Percentiles rank a stretch among this genome's conserved stretches.
These are phyloP conservation scores for Lamellibrachia satsuma DNA, from an alignment of 2,888 invertebrate genomes.

Conservation along the genomic window DNA sequence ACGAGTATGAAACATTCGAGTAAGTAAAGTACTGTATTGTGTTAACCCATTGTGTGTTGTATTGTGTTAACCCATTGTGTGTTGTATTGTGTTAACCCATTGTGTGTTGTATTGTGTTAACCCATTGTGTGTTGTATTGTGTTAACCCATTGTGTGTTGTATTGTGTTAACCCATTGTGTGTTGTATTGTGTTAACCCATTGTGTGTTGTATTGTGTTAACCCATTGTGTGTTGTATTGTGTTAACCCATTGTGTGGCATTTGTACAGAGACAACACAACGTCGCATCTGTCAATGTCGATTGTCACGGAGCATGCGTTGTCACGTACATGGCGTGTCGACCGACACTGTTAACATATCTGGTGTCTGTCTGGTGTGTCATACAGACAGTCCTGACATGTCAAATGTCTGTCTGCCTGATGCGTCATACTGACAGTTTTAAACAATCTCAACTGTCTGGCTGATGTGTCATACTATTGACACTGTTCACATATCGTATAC, in stretches of 20 bases:
- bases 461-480: background rate
- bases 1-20: constrained; percentile 43
- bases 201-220: too few species aligned
- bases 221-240: too few species aligned
- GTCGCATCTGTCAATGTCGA: background rate
- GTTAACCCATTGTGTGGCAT: background rate
- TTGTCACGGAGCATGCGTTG: background rate
- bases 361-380: background rate
- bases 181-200: too few species aligned
- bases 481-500: background rate
- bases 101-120: too few species aligned
- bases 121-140: background rate
- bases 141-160: background rate
- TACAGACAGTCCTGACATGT: too few species aligned
- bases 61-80: too few species aligned
- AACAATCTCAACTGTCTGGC: too few species aligned
- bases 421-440: background rate
- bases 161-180: background rate
- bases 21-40: constrained; percentile 27
- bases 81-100: too few species aligned
- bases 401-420: background rate
- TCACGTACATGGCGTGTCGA: background rate
- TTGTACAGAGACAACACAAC: background rate
- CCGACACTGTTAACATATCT: background rate
- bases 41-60: background rate